Base-by-base conservation (phyloP, 2,797 vertebrate genomes). In the Kryptopterus vitreolus region DNA sequence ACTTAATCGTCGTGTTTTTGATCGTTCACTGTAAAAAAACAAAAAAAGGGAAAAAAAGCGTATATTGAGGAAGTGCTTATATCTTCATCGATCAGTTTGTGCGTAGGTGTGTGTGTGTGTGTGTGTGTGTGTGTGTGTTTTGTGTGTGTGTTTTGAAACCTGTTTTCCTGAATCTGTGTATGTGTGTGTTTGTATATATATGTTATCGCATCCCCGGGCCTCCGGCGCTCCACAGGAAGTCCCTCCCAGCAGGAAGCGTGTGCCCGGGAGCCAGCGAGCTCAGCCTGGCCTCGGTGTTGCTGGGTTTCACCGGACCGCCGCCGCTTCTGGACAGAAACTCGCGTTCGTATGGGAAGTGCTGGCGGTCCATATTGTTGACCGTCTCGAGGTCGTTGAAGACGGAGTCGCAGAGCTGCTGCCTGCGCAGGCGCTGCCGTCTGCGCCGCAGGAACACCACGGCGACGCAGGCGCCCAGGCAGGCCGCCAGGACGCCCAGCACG, bases 301-400 rank as follows among this genome's bases (percentile, higher is more conserved):
- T 93, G 82, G 95, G 94, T 87, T 95, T 96, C 83, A 92, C 94
- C 68, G 92, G 81, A 35, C 93, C 76, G 53, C 79, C 72, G 12
- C 61, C 91, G 12, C 61, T 90, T 0, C 92, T 89, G 24, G 90
- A 75, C 3, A 94, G 91, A 87, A 94, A 94, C 0, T 95, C 95
- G 76, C 93, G 90, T 76, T 95, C 95, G 16, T 90, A 88, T 11
- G 87, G 86, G 74, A 85, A 89, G 20, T 76, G 57, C 8, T 88
- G 90, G 6, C 90, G 90, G 33, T 86, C 85, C 68, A 88, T 80
- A 87, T 95, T 94, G 87, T 94, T 95, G 77, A 92, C 88, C 0
- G 91, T 88, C 16, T 94, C 95, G 81, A 95, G 83, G 87, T 95
- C 93, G 0, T 95, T 95, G 71, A 92, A 94, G 46, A 95, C 93